phyloP scores from a whole-genome alignment of 2,888 invertebrate species.

The Drosophila paucipuncta region DNA sequence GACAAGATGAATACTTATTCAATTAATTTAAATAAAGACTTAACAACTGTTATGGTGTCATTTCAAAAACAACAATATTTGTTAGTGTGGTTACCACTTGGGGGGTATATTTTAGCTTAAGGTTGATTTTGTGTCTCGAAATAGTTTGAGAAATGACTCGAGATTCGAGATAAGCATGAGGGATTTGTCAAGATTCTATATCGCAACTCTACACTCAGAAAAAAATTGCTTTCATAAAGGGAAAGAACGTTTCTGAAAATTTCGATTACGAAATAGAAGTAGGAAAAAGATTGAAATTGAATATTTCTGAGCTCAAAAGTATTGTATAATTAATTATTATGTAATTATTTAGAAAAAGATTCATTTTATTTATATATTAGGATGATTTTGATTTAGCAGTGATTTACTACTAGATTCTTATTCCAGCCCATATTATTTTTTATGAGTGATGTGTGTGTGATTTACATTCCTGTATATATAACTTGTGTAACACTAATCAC shows the following conservation, averaged over 20 bases:
- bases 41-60: conserved; percentile 72
- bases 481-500: neutral
- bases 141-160: neutral
- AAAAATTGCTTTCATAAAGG: neutral
- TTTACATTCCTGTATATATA: neutral
- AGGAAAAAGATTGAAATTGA: neutral
- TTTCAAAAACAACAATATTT: conserved; percentile 16
- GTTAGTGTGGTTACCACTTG: neutral
- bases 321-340: too few species aligned
- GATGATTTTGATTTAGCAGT: neutral
- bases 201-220: neutral
- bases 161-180: neutral
- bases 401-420: neutral
- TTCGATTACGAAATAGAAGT: neutral
- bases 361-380: neutral
- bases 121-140: neutral
- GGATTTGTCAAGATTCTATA: neutral
- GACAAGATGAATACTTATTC: conserved; percentile 59
- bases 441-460: neutral
- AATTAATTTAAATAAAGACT: conserved; percentile 78
- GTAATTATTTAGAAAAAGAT: neutral
- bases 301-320: neutral
- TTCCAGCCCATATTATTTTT: neutral
- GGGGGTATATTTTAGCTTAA: neutral
- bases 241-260: neutral